Conservation (phyloP, 2,797 vertebrate genomes). For the Microhierax caerulescens region DNA sequence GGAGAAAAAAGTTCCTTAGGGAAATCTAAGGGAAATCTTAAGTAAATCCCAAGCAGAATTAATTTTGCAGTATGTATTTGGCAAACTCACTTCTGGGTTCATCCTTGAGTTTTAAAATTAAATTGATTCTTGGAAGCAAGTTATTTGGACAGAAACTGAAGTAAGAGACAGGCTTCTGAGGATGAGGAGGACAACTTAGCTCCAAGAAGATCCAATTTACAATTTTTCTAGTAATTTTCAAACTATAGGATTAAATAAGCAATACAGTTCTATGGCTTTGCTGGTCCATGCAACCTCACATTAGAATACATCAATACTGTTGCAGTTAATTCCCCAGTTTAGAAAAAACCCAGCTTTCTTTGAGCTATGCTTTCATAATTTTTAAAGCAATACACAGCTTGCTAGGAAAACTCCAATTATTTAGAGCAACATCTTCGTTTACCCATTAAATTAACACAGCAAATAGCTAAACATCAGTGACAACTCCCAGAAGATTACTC, state of each 20-base stretch:
- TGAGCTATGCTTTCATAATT: background rate
- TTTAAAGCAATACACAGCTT: background rate
- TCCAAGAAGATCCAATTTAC: background rate
- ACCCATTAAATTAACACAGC: constrained; percentile 33
- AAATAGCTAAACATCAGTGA: background rate
- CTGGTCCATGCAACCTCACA: background rate
- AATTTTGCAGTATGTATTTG: background rate
- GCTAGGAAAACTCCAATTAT: constrained; percentile 2
- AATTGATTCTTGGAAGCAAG: constrained; percentile 9
- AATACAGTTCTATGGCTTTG: background rate
- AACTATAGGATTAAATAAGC: background rate
- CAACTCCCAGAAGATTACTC: constrained; percentile 31
- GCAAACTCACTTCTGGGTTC: background rate
- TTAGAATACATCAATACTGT: background rate
- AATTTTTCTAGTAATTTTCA: background rate
- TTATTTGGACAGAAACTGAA: background rate
- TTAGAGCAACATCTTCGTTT: background rate
- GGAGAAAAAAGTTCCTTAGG: background rate
- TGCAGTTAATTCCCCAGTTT: background rate
- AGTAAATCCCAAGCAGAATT: constrained; percentile 25
- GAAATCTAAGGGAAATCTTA: constrained; percentile 30
- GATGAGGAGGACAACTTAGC: background rate
- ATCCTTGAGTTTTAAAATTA: background rate
- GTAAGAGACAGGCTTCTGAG: background rate
- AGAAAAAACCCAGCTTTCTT: background rate